Evolutionary conservation across 2,113 vertebrate species (phyloP), one percentile per base, ranked within the genome.

Genomic region (Poicephalus gulielmi): DNA sequence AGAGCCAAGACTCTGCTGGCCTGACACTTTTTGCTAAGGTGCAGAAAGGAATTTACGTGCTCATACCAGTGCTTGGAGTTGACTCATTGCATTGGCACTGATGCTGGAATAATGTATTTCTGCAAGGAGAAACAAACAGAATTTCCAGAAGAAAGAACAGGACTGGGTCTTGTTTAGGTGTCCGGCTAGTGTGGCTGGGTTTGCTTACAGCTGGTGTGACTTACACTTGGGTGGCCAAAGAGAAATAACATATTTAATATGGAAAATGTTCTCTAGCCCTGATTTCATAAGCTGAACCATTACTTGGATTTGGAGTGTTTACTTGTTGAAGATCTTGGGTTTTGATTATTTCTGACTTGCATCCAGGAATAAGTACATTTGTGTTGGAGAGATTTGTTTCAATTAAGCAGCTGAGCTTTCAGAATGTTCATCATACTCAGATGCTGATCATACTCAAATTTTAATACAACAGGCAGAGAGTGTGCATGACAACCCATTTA

Each of bases 1-100:
- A 33, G 19, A 62, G 7, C 37, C 0, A 1, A 74, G 47, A 31
- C 18, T 27, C 46, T 1, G 4, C 15, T 73, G 41, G 79, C 27
- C 41, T 57, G 41, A 67, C 50, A 88, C 16, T 5, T 83, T 79
- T 73, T 76, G 24, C 57, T 77, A 17, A 43, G 15, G 13, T 60
- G 22, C 62, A 69, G 55, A 76, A 88, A 37, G 41, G 6, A 41
- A 24, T 66, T 91, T 71, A 10, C 30, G 8, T 55, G 23, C 50
- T 44, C 19, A 23, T 46, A 52, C 3, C 15, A 20, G 43, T 46
- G 15, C 28, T 70, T 52, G 55, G 15, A 52, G n/a, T 15, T 70
- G 35, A 39, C 16, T 92, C 13, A 5, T 12, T 63, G 22, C 27
- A 25, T 62, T 79, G 79, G 11, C 71, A 47, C 1, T 83, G 25